Conservation (phyloP, 2,113 vertebrate genomes). For the Halcyon senegalensis region DNA sequence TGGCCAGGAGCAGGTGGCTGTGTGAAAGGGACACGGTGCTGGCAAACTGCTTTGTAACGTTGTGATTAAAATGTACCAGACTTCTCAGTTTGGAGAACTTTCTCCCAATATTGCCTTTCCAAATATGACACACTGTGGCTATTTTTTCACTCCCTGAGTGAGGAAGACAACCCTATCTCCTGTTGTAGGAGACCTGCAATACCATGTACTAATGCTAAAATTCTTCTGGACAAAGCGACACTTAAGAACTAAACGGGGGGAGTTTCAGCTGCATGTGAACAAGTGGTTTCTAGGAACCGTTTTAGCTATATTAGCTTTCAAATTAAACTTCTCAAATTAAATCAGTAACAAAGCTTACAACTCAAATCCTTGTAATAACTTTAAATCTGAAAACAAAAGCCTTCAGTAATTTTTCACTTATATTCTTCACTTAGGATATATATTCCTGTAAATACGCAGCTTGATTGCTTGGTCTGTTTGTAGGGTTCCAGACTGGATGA, state of each 20-base stretch:
- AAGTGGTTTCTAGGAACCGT: not conserved
- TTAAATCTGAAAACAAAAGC: not conserved
- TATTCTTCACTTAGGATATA: not conserved
- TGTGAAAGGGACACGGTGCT: not conserved
- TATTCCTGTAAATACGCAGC: not conserved
- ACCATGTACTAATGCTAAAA: not conserved
- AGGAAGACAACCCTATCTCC: not conserved
- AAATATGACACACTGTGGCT: not conserved
- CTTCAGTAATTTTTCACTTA: not conserved
- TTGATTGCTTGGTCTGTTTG: not conserved
- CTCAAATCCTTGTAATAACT: not conserved
- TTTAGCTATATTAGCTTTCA: not conserved
- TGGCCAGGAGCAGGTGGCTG: too few species aligned
- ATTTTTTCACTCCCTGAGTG: not conserved
- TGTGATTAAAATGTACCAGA: too few species aligned
- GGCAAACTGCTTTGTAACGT: not conserved
- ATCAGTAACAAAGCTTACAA: not conserved
- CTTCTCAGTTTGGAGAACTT: not conserved
- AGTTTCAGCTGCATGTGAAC: not conserved
- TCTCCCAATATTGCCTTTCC: not conserved
- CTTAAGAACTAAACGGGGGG: not conserved
- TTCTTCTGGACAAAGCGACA: not conserved
- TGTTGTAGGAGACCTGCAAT: not conserved
- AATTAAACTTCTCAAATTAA: too few species aligned
- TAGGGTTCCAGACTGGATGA: constrained; percentile 94